Evolutionary conservation across 1,140 invertebrate species (phyloP), one percentile per base, ranked within the genome.

Genomic region (Cheumatopsyche charites): DNA sequence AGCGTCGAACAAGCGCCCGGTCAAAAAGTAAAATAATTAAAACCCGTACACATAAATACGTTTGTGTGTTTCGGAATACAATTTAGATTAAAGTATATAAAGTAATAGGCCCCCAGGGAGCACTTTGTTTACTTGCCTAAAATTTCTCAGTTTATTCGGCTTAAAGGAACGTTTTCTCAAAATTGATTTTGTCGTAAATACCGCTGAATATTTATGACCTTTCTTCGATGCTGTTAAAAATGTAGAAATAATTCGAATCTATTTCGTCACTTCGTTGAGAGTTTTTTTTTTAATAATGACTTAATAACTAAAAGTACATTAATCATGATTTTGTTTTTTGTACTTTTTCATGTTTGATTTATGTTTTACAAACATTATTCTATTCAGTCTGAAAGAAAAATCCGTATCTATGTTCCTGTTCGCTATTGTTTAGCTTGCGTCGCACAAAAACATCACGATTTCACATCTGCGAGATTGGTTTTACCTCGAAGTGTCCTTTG

Each of bases 151-250:
- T 66, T 66, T 43, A 45, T 47, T 66, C 41, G 43, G 63, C 63
- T 66, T 42, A 47, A 45, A 17, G 3, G 17, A 25, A 19, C 55
- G 21, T 58, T 58, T 58, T 19, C 55, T 58, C 55, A 58, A 66
- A 66, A 66, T 66, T 66, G 63, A 66, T 66, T 43, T 66, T 29
- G 43, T 66, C 36, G 42, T 66, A 66, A 66, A 66, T 66, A 21
- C 63, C 62, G n/a, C 21, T 25, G 63, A 47, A 66, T 66, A 47
- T 66, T 66, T 66, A 66, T 66, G 43, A 47, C 9, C 55, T 23
- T 47, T 52, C 47, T 15, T 15, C 9, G 47, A 52, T 15, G 15
- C 47, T 52, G 47, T 52, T 52, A 52, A 52, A 17, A 52, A 17
- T 52, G 47, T 52, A 17, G 15, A 52, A 52, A 15, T 52, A 52